A percentile compares a stretch with the other conserved stretches of the same genome.
phyloP scores from a whole-genome alignment of 2,888 invertebrate genomes.

The Eilema caniola region DNA sequence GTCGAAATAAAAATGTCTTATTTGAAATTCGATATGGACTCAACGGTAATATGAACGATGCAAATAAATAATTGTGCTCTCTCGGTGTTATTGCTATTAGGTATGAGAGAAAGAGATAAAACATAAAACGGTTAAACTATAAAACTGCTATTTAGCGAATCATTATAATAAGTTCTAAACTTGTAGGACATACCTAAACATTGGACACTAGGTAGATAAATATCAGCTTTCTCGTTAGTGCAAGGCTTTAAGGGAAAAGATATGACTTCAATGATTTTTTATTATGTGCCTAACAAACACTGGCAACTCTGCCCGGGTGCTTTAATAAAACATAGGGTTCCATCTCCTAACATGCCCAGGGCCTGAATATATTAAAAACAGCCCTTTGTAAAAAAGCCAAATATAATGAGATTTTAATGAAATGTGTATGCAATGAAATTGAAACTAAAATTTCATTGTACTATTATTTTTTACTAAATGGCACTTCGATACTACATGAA shows the following conservation, averaged over 20 bases:
- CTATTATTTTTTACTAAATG: no score
- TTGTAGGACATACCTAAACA: no score
- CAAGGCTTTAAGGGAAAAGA: no score
- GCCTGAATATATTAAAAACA: background rate
- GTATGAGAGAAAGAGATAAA: background rate
- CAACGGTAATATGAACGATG: background rate
- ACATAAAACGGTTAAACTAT: background rate
- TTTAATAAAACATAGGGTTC: background rate
- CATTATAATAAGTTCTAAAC: no score
- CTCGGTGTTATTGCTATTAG: background rate
- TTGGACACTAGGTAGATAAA: no score
- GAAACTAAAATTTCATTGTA: no score
- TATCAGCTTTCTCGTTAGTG: no score
- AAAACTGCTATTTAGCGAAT: no score
- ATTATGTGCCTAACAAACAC: background rate
- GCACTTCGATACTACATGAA: background rate
- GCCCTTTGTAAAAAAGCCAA: background rate
- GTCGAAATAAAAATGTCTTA: no score
- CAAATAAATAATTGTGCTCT: background rate
- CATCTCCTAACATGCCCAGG: background rate
- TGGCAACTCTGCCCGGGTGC: background rate
- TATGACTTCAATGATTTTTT: background rate
- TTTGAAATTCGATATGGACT: background rate
- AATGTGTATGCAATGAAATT: background rate
- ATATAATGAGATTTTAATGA: background rate